Percentiles rank a stretch among this genome's conserved stretches.
These are phyloP conservation scores for Paedocypris sp. DNA, from an alignment of 2,113 vertebrate species.

Conservation along the genomic window DNA sequence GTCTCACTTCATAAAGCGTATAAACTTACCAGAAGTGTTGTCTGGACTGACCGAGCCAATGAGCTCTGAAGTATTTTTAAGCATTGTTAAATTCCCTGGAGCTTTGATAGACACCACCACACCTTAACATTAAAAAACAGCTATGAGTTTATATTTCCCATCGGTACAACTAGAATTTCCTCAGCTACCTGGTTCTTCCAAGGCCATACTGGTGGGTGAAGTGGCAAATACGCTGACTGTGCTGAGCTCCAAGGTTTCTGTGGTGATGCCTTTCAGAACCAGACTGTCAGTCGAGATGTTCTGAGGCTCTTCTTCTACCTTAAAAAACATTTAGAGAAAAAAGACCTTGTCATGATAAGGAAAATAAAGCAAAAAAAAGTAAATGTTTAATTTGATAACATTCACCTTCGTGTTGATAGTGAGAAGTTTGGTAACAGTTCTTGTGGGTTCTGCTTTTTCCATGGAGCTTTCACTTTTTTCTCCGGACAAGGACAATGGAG, in stretches of 20 bases:
- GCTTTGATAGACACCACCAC: constrained; percentile 58
- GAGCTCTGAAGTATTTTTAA: constrained; percentile 53
- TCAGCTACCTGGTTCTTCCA: constrained; percentile 59
- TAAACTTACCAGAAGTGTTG: constrained; percentile 53
- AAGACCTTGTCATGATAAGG: too few relatives aligned
- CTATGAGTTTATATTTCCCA: not conserved
- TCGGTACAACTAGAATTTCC: too few relatives aligned
- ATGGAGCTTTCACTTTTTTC: not conserved
- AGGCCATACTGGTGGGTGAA: constrained; percentile 2
- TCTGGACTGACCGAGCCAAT: constrained; percentile 50
- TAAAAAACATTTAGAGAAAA: too few relatives aligned
- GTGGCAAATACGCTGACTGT: constrained; percentile 22
- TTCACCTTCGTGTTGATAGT: constrained; percentile 29
- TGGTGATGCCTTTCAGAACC: not conserved
- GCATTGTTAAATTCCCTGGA: constrained; percentile 48
- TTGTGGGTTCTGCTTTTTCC: not conserved
- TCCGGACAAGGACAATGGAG: constrained; percentile 7
- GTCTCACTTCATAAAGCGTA: constrained; percentile 60
- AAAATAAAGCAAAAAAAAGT: not conserved
- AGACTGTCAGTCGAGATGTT: not conserved
- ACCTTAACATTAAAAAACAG: constrained; percentile 15
- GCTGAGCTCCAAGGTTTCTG: constrained; percentile 27
- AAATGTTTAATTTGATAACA: not conserved
- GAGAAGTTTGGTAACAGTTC: not conserved
- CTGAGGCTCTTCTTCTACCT: constrained; percentile 3